phyloP scores from a whole-genome alignment of 2,888 invertebrate species.

The Clanis bilineata region DNA sequence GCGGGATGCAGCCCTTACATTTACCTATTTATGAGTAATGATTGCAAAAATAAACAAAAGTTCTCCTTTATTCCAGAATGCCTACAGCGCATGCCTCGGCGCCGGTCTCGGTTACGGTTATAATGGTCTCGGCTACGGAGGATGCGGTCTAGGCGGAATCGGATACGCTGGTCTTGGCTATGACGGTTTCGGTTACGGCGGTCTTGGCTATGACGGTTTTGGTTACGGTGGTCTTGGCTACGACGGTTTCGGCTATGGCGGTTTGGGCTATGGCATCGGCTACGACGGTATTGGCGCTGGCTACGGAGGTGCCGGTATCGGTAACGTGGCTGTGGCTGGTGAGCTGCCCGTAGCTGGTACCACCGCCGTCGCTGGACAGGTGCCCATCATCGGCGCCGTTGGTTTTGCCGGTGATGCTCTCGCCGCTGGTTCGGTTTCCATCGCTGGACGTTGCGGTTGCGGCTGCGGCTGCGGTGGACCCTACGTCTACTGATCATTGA shows the following conservation, averaged over 20 bases:
- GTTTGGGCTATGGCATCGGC: slow-evolving; percentile 14
- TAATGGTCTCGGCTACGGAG: slow-evolving; percentile 6
- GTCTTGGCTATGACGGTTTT: slow-evolving; percentile 1
- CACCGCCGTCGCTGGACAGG: slow-evolving; percentile 14
- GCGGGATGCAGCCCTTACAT: no score
- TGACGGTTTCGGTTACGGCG: slow-evolving; percentile 15
- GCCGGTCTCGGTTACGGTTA: slow-evolving; percentile 8
- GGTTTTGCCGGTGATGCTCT: neutral
- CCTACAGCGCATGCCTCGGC: slow-evolving; percentile 14
- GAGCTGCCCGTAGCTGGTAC: slow-evolving; percentile 17
- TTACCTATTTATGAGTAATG: no score
- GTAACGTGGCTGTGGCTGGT: slow-evolving; percentile 8
- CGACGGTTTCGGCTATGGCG: neutral
- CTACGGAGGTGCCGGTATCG: no score
- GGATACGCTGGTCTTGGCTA: slow-evolving; percentile 19
- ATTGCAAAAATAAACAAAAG: no score
- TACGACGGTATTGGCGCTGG: slow-evolving; percentile 9
- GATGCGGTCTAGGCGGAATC: slow-evolving; percentile 15
- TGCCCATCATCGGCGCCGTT: slow-evolving; percentile 25
- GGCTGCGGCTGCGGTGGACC: slow-evolving; percentile 17
- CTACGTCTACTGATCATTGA: slow-evolving; percentile 11
- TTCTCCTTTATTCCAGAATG: slow-evolving; percentile 16
- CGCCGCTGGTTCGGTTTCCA: slow-evolving; percentile 4
- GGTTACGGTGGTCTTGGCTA: neutral
- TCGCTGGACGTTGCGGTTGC: slow-evolving; percentile 17